Evolutionary conservation across 2,888 invertebrate species (phyloP), one percentile per base, ranked within the genome.

Genomic region (Parnassius glacialis): DNA sequence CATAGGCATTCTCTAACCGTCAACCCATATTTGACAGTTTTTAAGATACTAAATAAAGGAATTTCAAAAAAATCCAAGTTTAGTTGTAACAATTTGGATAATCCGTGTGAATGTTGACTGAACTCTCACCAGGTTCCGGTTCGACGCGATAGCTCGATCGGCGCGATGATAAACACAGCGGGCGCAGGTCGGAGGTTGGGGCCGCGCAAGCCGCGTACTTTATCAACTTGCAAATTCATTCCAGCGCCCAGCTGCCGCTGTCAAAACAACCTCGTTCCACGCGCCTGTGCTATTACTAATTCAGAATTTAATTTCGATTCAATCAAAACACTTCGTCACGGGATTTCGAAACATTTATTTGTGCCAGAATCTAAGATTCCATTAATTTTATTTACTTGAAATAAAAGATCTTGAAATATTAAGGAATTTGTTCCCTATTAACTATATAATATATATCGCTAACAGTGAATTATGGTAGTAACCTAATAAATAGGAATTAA

Each of bases 141-240:
- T 53, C 2, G 42, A 11, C 53, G 16, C 20, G 57, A 50, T 52
- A 57, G 57, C 57, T 57, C 41, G 43, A 54, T 62, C 50, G 44
- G 57, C 63, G 57, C 54, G 56, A 55, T 68, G 57, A 60, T 64
- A 58, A 59, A 61, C 57, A 70, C 69, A 67, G 69, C 69, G 61
- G 64, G 66, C 74, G 70, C 71, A 75, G 80, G 80, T 80, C 80
- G 72, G 66, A 79, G 81, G 79, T 78, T 74, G 65, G 64, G 66
- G 68, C 67, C 69, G 60, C 55, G 62, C 57, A 59, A 64, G 68
- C 70, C 67, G 74, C 71, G 74, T 74, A 70, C 65, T 71, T 74
- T 68, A 79, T 80, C 74, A 75, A 76, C 74, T 74, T 75, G 75
- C 75, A 76, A 80, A 80, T 79, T 79, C 69, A 74, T 74, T 69